These are phyloP conservation scores for Nesoenas mayeri DNA, from an alignment of 2,113 vertebrate species.

Conservation along the genomic window DNA sequence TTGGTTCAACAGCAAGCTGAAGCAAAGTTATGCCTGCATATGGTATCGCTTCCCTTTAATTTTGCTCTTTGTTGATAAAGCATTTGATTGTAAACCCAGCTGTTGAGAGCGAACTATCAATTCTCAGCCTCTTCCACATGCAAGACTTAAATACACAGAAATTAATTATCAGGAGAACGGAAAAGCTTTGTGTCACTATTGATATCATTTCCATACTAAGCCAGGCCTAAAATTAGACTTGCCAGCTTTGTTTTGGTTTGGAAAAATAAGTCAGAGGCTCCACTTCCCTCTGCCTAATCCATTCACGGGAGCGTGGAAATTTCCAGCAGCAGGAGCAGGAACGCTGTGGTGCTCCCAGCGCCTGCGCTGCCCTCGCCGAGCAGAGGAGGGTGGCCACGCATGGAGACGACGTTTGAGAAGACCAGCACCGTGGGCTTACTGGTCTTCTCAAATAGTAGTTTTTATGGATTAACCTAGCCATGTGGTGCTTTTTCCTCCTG, in stretches of 20 bases:
- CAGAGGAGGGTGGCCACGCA: neutral
- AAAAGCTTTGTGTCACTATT: neutral
- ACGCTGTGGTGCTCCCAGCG: fast-evolving
- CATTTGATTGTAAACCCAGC: neutral
- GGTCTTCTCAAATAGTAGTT: neutral
- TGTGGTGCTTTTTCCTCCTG: neutral
- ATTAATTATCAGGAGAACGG: neutral
- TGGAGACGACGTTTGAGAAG: neutral
- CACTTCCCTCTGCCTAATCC: neutral
- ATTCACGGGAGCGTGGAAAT: neutral
- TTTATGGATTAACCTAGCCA: neutral
- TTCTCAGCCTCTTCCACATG: neutral
- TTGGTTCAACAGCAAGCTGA: neutral
- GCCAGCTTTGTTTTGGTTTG: constrained; percentile 43
- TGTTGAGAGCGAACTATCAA: neutral
- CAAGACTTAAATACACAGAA: neutral
- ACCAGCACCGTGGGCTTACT: neutral
- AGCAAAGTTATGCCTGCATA: fast-evolving
- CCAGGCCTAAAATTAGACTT: constrained; percentile 47
- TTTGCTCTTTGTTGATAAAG: neutral
- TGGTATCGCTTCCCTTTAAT: neutral
- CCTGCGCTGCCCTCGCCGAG: neutral
- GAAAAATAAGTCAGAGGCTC: constrained; percentile 30
- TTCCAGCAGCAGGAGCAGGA: neutral
- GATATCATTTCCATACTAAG: constrained; percentile 29